phyloP scores from a whole-genome alignment of 1,140 invertebrate genomes.

The Pygmarrhopalites habei region DNA sequence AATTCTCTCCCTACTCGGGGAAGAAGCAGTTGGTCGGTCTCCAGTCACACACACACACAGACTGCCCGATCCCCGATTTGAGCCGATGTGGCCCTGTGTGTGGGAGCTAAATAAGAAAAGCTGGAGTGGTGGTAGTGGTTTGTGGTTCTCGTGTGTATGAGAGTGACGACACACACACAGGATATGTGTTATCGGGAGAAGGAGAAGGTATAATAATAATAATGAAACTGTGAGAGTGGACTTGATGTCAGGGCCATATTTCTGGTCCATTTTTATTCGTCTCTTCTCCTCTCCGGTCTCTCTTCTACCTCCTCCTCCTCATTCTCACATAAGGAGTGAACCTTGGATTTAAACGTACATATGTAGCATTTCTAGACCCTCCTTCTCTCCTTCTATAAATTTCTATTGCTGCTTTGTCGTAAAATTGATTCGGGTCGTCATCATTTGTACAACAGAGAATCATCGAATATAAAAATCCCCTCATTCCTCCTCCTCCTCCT shows the following conservation, averaged over 20 bases:
- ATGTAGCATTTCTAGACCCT: too few relatives aligned
- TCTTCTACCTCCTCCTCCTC: not conserved
- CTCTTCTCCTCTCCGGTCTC: not conserved
- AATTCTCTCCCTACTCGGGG: not conserved
- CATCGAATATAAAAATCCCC: too few relatives aligned
- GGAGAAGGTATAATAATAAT: not conserved
- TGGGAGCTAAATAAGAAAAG: too few relatives aligned
- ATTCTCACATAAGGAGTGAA: too few relatives aligned
- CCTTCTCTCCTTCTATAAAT: not conserved
- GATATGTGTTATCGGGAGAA: not conserved
- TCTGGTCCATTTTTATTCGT: conserved; percentile 13
- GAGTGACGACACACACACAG: too few relatives aligned
- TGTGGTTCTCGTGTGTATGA: too few relatives aligned
- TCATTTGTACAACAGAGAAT: not conserved
- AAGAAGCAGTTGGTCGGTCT: too few relatives aligned
- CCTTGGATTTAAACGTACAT: too few relatives aligned
- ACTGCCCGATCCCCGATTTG: not conserved
- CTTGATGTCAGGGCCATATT: conserved; percentile 9
- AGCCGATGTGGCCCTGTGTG: too few relatives aligned
- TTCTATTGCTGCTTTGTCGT: not conserved
- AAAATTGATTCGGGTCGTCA: not conserved
- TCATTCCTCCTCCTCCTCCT: too few relatives aligned
- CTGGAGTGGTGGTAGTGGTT: too few relatives aligned
- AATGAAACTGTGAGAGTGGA: not conserved
- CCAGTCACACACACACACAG: not conserved